Evolutionary conservation across 2,113 vertebrate species (phyloP).

Genomic region (human (Homo sapiens)): DNA sequence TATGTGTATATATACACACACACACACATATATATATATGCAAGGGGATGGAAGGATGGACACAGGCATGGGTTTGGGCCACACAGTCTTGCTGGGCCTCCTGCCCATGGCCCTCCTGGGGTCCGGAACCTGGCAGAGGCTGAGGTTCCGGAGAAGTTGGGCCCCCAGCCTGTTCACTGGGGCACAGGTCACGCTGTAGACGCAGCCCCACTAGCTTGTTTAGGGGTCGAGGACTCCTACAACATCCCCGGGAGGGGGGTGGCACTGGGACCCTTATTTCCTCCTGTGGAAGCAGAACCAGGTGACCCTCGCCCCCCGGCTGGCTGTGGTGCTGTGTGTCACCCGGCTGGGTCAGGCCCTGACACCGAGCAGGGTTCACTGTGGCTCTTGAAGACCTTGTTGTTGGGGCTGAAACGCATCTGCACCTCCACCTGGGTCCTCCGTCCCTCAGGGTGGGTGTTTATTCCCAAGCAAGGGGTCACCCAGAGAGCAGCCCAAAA

Average conservation of each 20-base stretch:
- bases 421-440: not conserved
- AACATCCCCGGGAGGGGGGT: fast-evolving
- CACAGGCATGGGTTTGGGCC: fast-evolving
- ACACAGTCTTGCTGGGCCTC: fast-evolving
- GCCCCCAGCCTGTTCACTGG: not conserved
- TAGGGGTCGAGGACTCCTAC: not conserved
- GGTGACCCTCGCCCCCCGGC: not conserved
- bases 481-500: not conserved
- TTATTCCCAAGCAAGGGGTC: not conserved
- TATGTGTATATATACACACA: too few species aligned
- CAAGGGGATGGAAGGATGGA: not conserved
- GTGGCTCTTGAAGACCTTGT: fast-evolving
- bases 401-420: not conserved
- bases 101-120: not conserved
- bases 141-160: not conserved
- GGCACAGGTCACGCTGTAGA: fast-evolving
- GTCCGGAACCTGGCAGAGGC: not conserved
- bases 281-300: not conserved
- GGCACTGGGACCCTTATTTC: fast-evolving
- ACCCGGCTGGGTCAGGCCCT: not conserved
- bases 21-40: too few species aligned
- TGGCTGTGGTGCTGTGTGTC: not conserved
- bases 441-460: not conserved
- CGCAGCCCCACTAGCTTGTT: not conserved
- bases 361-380: not conserved